Evolutionary conservation across 2,888 invertebrate species (phyloP).

Genomic region (Cosmia pyralina): DNA sequence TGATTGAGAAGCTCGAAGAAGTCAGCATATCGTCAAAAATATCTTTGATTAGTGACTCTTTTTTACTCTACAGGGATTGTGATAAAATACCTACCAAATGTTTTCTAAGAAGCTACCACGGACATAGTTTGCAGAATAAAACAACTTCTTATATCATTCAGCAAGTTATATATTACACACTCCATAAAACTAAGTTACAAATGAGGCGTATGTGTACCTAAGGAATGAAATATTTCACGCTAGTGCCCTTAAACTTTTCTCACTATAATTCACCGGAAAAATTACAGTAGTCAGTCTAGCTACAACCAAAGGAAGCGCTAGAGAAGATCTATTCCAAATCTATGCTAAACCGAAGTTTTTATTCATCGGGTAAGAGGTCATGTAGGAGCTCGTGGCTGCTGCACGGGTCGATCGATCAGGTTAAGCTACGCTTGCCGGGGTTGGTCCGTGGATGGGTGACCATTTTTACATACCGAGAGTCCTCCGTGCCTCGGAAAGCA

Average conservation of each 20-base stretch:
- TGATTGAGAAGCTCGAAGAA: background rate
- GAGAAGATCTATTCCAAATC: slow-evolving; percentile 13
- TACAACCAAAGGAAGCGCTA: background rate
- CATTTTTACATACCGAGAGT: no score
- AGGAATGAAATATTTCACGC: slow-evolving; percentile 38
- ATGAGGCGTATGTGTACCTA: slow-evolving; percentile 9
- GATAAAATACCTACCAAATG: background rate
- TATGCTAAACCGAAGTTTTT: background rate
- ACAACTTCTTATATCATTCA: background rate
- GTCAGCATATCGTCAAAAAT: background rate
- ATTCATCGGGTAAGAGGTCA: no score
- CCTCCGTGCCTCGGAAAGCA: no score
- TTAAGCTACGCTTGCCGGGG: no score
- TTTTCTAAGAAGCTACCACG: background rate
- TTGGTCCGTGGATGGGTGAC: no score
- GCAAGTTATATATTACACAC: background rate
- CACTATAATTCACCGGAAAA: slow-evolving; percentile 39
- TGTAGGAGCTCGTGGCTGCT: no score
- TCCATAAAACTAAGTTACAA: slow-evolving; percentile 20
- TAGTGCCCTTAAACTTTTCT: slow-evolving; percentile 38
- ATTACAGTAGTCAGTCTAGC: slow-evolving; percentile 36
- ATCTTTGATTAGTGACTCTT: background rate
- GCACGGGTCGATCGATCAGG: no score
- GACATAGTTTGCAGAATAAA: background rate
- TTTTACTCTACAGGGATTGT: no score